A percentile compares a stretch with the other conserved stretches of the same genome.
phyloP scores from a whole-genome alignment of 2,113 vertebrate species.

The Solea solea region DNA sequence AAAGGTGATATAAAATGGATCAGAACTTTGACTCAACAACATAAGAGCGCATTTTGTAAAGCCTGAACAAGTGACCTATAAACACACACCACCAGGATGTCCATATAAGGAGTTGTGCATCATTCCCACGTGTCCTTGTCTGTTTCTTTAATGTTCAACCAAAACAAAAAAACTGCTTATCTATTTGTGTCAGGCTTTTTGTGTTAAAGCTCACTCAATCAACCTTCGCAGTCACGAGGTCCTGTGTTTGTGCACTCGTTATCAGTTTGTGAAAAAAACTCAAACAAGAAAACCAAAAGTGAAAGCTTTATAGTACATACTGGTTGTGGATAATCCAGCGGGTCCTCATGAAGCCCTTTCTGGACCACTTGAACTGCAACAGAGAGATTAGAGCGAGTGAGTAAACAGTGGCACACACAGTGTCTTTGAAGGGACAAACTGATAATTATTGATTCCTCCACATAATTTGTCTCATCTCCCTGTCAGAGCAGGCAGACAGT shows the following conservation, averaged over 20 bases:
- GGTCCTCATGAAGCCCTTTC: slow-evolving; percentile 87
- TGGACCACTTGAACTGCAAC: slow-evolving; percentile 86
- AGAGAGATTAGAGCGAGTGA: slow-evolving; percentile 62
- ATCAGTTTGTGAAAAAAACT: no score
- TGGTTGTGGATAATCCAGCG: slow-evolving; percentile 85
- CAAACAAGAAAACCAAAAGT: not conserved
- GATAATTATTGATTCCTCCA: slow-evolving; percentile 72
- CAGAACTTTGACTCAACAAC: no score
- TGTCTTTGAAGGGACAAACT: slow-evolving; percentile 59
- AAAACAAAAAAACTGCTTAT: slow-evolving; percentile 26
- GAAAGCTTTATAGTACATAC: slow-evolving; percentile 68
- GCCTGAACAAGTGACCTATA: no score
- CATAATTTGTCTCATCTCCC: slow-evolving; percentile 77
- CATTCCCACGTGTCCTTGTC: no score
- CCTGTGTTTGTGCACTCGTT: no score
- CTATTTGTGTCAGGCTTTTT: no score
- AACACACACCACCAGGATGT: no score
- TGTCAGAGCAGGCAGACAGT: slow-evolving; percentile 64
- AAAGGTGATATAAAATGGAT: no score
- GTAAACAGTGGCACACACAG: slow-evolving; percentile 54
- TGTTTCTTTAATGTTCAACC: slow-evolving; percentile 54
- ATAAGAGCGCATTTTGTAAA: no score
- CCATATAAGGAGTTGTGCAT: no score
- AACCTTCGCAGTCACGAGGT: no score
- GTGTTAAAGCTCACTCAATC: no score